phyloP scores from a whole-genome alignment of 2,113 vertebrate species.

The crab-eating macaque (Macaca fascicularis) region T2T-MFA8v1.1 NC_088391.1:54170001-54170500 shows the following conservation, averaged over 20 bases:
- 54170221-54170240: too few species aligned
- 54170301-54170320: neutral
- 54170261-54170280: too few species aligned
- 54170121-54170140: neutral
- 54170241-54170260: too few species aligned
- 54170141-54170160: neutral
- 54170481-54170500: too few species aligned
- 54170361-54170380: neutral
- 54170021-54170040: neutral
- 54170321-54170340: neutral
- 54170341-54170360: neutral
- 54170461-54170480: neutral
- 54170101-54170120: neutral
- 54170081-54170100: neutral
- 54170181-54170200: too few species aligned
- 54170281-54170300: too few species aligned
- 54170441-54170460: neutral
- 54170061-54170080: neutral
- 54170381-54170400: neutral
- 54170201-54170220: too few species aligned
- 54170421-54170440: too few species aligned
- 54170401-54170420: neutral
- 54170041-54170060: neutral
- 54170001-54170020: neutral
- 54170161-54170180: neutral